Conservation (phyloP, 2,113 vertebrate species). For the Odobenus rosmarus region DNA sequence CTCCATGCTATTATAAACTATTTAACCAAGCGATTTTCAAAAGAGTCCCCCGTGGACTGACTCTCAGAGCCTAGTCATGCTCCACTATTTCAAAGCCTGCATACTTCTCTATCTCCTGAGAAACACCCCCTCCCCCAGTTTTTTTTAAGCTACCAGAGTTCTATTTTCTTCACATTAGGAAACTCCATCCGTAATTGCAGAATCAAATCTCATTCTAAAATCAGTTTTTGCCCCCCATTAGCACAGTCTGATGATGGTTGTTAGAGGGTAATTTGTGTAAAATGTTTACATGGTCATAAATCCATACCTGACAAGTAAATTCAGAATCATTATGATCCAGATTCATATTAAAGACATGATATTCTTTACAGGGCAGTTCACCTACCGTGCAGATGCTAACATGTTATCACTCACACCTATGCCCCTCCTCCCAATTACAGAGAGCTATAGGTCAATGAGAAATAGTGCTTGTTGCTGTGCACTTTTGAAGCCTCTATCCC, state of each 20-base stretch:
- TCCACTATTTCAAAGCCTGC: background rate
- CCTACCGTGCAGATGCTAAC: background rate
- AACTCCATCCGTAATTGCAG: background rate
- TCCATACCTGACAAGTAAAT: background rate
- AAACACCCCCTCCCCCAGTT: background rate
- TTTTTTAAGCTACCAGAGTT: background rate
- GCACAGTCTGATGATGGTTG: background rate
- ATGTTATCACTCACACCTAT: background rate
- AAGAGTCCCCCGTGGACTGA: background rate
- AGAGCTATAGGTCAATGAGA: background rate
- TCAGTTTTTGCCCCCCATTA: background rate
- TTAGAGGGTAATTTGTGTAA: background rate
- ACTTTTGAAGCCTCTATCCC: background rate
- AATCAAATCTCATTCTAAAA: background rate
- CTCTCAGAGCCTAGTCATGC: no score
- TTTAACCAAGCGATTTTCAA: background rate
- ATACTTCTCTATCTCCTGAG: background rate
- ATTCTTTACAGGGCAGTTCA: background rate
- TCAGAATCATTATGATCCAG: background rate
- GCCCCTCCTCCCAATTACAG: background rate
- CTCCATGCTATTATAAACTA: background rate
- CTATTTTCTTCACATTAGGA: background rate
- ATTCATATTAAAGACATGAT: background rate
- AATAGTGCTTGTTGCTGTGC: background rate
- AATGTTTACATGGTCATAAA: background rate